These are phyloP conservation scores for Spongilla lacustris DNA, from an alignment of 37 sponge, comb jelly and placozoan genomes.

Conservation along the genomic window DNA sequence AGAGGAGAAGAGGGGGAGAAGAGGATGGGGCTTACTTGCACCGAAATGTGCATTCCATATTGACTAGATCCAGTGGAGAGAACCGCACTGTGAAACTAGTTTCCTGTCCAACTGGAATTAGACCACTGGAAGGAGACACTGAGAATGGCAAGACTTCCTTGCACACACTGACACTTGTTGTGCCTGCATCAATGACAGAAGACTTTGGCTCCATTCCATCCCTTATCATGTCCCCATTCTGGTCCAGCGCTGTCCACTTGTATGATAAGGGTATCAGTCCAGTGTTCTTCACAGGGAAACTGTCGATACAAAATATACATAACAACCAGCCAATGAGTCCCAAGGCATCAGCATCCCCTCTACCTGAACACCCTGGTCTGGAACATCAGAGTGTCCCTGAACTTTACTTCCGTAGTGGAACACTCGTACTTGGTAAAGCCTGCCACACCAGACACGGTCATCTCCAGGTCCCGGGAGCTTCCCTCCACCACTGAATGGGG, in stretches of 20 bases:
- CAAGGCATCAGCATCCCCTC: background rate
- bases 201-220: background rate
- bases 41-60: constrained; percentile 40
- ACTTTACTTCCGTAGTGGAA: constrained; percentile 61
- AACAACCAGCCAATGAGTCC: background rate
- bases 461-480: constrained; percentile 67
- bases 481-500: constrained; percentile 74
- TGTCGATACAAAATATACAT: constrained; percentile 11
- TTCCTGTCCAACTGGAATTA: constrained; percentile 74
- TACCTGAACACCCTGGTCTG: constrained; percentile 76
- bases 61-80: constrained; percentile 81
- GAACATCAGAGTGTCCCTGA: constrained; percentile 93
- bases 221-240: constrained; percentile 10
- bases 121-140: constrained; percentile 73
- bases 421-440: constrained; percentile 80
- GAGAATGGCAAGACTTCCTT: constrained; percentile 73
- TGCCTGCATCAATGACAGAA: constrained; percentile 29
- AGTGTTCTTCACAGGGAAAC: constrained; percentile 69
- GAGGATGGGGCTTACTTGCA: constrained; percentile 71
- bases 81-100: constrained; percentile 66
- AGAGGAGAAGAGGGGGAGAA: background rate
- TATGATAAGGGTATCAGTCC: constrained; percentile 53
- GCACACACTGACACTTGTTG: constrained; percentile 42
- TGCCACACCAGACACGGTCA: constrained; percentile 67
- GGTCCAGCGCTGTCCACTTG: constrained; percentile 51